Evolutionary conservation across 2,888 invertebrate genomes (phyloP).

Genomic region (Zaprionus bogoriensis): DNA sequence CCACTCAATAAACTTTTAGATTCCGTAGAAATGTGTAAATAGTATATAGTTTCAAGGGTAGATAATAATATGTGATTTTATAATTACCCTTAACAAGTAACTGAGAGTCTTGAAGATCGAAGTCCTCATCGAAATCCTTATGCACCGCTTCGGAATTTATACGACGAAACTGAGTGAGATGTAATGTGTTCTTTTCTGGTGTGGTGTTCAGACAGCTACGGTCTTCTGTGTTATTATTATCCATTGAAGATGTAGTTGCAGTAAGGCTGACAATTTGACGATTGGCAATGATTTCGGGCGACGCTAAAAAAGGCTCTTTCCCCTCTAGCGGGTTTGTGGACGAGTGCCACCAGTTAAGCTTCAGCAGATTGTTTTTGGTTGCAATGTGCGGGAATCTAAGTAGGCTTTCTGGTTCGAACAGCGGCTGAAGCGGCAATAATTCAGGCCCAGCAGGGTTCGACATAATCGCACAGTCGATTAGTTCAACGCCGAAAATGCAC

Average conservation of each 20-base stretch:
- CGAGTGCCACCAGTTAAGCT: conserved; percentile 78
- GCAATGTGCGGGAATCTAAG: conserved; percentile 46
- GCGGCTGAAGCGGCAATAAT: conserved; percentile 42
- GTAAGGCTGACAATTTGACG: background rate
- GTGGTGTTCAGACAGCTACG: conserved; percentile 27
- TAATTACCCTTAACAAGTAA: conserved; percentile 53
- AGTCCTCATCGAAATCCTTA: conserved; percentile 26
- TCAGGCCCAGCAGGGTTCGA: conserved; percentile 21
- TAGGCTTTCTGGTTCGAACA: conserved; percentile 7
- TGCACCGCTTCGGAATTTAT: conserved; percentile 6
- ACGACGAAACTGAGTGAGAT: background rate
- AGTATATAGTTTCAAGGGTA: background rate
- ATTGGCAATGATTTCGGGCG: background rate
- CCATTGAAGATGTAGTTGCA: conserved; percentile 1
- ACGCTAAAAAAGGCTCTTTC: conserved; percentile 12
- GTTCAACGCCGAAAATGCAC: background rate
- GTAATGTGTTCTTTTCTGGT: conserved; percentile 29
- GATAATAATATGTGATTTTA: background rate
- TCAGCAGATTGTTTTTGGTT: conserved; percentile 69
- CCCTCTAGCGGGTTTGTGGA: conserved; percentile 43
- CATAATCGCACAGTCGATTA: background rate
- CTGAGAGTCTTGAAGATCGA: conserved; percentile 51
- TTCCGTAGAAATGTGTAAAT: no score
- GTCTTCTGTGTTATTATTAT: conserved; percentile 49
- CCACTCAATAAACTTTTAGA: no score